Percentiles rank a stretch among this genome's conserved stretches.
These are phyloP conservation scores for Gavialis gangeticus DNA, from an alignment of 2,113 vertebrate genomes.

Conservation along the genomic window DNA sequence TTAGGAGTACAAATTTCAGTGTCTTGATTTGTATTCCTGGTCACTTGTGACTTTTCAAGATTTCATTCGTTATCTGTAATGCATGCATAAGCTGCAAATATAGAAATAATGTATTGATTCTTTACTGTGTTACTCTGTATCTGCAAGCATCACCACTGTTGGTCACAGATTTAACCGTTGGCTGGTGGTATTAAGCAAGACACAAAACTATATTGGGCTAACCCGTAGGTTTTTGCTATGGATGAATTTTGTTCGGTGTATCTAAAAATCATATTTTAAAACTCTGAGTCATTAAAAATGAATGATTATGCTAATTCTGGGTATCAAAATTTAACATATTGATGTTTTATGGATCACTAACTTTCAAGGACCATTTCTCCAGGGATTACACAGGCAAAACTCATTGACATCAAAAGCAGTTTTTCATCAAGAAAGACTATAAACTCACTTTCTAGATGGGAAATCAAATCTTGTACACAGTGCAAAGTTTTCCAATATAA, in stretches of 20 bases:
- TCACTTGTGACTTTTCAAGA: not conserved
- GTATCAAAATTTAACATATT: not conserved
- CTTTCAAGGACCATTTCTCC: rapidly evolving
- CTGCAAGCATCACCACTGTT: no score
- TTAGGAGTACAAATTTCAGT: not conserved
- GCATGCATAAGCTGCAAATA: no score
- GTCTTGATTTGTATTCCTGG: not conserved
- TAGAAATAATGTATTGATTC: no score
- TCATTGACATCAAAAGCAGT: not conserved
- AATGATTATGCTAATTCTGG: not conserved
- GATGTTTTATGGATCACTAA: rapidly evolving
- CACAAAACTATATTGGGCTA: not conserved
- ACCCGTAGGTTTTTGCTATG: rapidly evolving
- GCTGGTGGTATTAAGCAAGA: no score
- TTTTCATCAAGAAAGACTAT: not conserved
- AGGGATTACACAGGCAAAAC: not conserved
- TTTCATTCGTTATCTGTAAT: rapidly evolving
- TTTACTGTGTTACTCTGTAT: no score
- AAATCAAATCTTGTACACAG: not conserved
- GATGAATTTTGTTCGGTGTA: not conserved
- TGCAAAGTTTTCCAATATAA: not conserved
- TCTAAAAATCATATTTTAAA: not conserved
- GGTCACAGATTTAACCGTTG: no score
- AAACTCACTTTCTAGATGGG: not conserved
- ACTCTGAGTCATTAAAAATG: not conserved